Conservation (phyloP, 2,888 invertebrate species). For the Pyrgus malvae region DNA sequence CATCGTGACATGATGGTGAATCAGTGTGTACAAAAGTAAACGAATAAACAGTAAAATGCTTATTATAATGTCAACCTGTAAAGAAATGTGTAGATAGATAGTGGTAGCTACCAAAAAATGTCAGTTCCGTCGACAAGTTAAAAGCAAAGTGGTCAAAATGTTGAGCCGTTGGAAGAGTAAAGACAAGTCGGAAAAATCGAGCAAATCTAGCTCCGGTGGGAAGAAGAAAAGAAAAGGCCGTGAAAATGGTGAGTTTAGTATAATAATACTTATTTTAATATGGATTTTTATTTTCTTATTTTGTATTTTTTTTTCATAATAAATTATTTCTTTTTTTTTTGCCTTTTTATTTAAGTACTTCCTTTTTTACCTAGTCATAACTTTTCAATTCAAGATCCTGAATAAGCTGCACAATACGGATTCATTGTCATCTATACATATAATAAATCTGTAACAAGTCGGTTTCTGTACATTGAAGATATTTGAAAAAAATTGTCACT, state of each 20-base stretch:
- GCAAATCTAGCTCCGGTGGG: constrained; percentile 80
- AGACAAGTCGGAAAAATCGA: constrained; percentile 88
- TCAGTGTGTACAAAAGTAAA: background rate
- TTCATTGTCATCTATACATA: too few species aligned
- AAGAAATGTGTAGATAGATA: constrained; percentile 9
- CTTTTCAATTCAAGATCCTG: too few species aligned
- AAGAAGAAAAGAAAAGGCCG: constrained; percentile 93
- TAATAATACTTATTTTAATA: background rate
- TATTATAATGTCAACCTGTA: constrained; percentile 1
- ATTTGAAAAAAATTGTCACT: too few species aligned
- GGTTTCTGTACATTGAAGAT: too few species aligned
- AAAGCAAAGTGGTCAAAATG: constrained; percentile 70
- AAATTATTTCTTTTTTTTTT: constrained; percentile 38
- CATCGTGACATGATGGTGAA: background rate
- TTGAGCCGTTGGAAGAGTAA: constrained; percentile 93
- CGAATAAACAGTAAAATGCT: background rate
- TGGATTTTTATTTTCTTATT: background rate
- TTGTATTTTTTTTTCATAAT: background rate
- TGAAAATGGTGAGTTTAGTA: constrained; percentile 85
- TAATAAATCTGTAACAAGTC: too few species aligned
- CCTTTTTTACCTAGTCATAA: too few species aligned
- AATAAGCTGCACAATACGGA: too few species aligned
- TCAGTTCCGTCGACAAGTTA: constrained; percentile 19
- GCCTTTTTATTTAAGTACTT: background rate
- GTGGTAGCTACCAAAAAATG: constrained; percentile 7